Base-by-base conservation (phyloP, 1,140 invertebrate genomes). In the Camponotus floridanus region DNA sequence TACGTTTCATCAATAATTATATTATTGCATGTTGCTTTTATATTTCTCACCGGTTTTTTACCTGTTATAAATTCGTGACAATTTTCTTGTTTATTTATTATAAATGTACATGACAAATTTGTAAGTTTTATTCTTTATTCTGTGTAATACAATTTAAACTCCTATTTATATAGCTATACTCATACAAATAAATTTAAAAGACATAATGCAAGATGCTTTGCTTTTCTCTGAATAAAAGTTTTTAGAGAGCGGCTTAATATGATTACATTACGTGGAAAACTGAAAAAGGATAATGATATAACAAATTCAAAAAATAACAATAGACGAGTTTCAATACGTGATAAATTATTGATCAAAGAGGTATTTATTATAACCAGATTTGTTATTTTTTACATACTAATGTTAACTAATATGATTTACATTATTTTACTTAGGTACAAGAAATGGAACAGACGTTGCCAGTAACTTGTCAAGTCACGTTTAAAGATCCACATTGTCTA, bases 361-460 rank as follows among this genome's bases (percentile, higher is more conserved):
- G 97, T 97, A 94, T 90, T 84, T 78, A 9, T 79, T 51, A 73
- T 81, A 64, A 18, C 4, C 2, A 51, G 48, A 51, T 51, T 18
- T 51, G 15, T 18, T 11, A 21, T 57, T 59, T 86, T 57, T 45
- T 81, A 21, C 51, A 48, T 71, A 36, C 59, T 64, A 39, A 51
- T 45, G 2, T 45, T 45, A 42, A 42, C 39, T 42, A 45, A 45
- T 45, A 11, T 9, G 2, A 45, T 79, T 67, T 1, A 71, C 88
- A 71, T 61, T n/a, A 88, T 79, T 61, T 70, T 64, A 42, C 76
- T 87, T 87, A 98, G 95, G 97, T 99, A 15, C 98, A 98, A 95
- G 98, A 99, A 95, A 97, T 99, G 97, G 97, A 98, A 91, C 96
- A 98, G 92, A 97, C 97, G 87, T 95, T 99, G 79, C 98, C 98